These are phyloP conservation scores for Drosophila erecta DNA, from an alignment of 1,140 invertebrate genomes.

Conservation along the genomic window DNA sequence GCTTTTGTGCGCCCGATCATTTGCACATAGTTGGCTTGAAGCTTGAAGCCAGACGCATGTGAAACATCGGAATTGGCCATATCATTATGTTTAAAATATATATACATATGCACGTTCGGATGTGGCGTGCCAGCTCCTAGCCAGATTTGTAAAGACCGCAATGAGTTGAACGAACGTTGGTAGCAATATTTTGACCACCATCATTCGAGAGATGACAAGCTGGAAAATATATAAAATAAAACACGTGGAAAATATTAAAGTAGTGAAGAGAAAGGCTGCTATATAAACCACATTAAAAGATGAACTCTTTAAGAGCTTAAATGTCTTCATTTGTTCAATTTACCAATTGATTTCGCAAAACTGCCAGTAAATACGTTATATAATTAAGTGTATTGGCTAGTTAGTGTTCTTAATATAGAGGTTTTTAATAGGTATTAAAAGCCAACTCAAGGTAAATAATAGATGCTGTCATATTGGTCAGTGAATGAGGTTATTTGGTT, in stretches of 20 bases:
- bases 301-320: neutral
- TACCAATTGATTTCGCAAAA: neutral
- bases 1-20: constrained; percentile 21
- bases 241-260: neutral
- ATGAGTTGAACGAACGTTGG: constrained; percentile 24
- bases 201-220: constrained; percentile 8
- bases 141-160: constrained; percentile 6
- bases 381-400: no score
- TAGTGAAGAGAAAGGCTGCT: neutral
- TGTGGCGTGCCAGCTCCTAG: constrained; percentile 20
- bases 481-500: neutral
- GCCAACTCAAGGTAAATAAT: neutral
- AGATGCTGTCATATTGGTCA: neutral
- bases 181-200: constrained; percentile 6
- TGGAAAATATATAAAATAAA: neutral
- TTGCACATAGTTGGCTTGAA: constrained; percentile 45
- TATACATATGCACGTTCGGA: neutral
- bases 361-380: neutral
- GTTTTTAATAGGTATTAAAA: neutral
- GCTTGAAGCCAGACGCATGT: neutral
- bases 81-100: constrained; percentile 21
- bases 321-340: constrained; percentile 11
- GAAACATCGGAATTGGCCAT: constrained; percentile 28
- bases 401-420: no score
- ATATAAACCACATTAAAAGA: neutral